Percentiles rank a stretch among this genome's conserved stretches.
Evolutionary conservation across 2,888 invertebrate genomes (phyloP).

Genomic region (Biston stratarius): DNA sequence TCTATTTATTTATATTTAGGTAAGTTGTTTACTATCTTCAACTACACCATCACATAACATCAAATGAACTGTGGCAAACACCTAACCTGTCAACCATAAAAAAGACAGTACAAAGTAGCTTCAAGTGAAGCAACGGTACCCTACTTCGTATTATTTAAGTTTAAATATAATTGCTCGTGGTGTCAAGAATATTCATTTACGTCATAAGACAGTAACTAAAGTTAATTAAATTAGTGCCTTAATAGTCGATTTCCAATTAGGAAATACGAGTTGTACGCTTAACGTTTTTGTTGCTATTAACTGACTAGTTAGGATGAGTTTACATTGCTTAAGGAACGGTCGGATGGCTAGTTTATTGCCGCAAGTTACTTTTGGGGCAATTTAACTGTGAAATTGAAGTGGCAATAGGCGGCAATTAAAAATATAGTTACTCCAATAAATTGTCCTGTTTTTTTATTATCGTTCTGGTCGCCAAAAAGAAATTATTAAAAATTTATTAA

Average conservation of each 20-base stretch:
- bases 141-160: neutral
- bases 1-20: no score
- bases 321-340: slow-evolving; percentile 3
- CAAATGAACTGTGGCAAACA: no score
- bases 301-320: slow-evolving; percentile 48
- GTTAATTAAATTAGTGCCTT: slow-evolving; percentile 66
- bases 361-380: slow-evolving; percentile 9
- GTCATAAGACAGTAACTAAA: slow-evolving; percentile 34
- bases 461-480: neutral
- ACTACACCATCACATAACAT: no score
- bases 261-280: slow-evolving; percentile 47
- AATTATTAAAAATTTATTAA: neutral
- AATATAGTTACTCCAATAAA: slow-evolving; percentile 4
- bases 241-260: slow-evolving; percentile 69
- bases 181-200: slow-evolving; percentile 31
- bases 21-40: no score
- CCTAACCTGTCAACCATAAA: no score
- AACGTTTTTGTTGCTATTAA: slow-evolving; percentile 68
- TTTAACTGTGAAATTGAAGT: slow-evolving; percentile 14
- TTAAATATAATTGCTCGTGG: slow-evolving; percentile 3
- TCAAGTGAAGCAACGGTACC: no score
- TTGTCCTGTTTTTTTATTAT: no score
- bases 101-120: no score
- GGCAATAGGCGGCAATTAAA: slow-evolving; percentile 13
- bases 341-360: slow-evolving; percentile 4